phyloP scores from a whole-genome alignment of 2,797 vertebrate genomes.

The Sebastolobus alascanus region DNA sequence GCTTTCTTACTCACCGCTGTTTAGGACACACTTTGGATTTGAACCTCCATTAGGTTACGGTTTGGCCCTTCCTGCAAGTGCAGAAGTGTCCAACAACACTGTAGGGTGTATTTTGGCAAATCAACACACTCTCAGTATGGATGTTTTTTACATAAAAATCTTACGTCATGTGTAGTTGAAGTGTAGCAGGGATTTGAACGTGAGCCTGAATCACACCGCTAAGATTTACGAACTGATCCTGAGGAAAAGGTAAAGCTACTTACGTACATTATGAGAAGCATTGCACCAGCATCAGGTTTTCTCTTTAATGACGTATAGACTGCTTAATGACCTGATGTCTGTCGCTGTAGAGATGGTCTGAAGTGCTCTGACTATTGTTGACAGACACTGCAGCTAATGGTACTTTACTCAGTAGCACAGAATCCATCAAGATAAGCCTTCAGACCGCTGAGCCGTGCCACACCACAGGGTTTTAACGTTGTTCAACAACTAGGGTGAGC shows the following conservation, averaged over 20 bases:
- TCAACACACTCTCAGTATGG: conserved; percentile 30
- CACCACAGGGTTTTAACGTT: conserved; percentile 64
- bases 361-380: conserved; percentile 62
- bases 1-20: conserved; percentile 13
- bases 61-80: conserved; percentile 15
- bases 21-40: conserved; percentile 29
- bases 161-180: conserved; percentile 37
- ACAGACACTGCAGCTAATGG: conserved; percentile 72
- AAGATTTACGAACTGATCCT: conserved; percentile 23
- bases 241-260: conserved; percentile 15
- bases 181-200: conserved; percentile 15
- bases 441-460: conserved; percentile 63
- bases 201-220: conserved; percentile 11
- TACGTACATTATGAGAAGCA: not conserved
- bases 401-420: conserved; percentile 68
- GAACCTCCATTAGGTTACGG: conserved; percentile 25
- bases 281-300: conserved; percentile 28
- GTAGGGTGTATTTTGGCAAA: conserved; percentile 44
- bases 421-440: conserved; percentile 81
- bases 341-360: conserved; percentile 37
- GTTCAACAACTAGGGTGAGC: conserved; percentile 58
- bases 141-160: conserved; percentile 35
- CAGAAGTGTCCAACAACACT: conserved; percentile 12
- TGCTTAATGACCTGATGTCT: conserved; percentile 46
- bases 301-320: conserved; percentile 41